Percentiles rank a stretch among this genome's conserved stretches.
These are phyloP conservation scores for Mylabris phalerata DNA, from an alignment of 1,140 invertebrate species.

Conservation along the genomic window DNA sequence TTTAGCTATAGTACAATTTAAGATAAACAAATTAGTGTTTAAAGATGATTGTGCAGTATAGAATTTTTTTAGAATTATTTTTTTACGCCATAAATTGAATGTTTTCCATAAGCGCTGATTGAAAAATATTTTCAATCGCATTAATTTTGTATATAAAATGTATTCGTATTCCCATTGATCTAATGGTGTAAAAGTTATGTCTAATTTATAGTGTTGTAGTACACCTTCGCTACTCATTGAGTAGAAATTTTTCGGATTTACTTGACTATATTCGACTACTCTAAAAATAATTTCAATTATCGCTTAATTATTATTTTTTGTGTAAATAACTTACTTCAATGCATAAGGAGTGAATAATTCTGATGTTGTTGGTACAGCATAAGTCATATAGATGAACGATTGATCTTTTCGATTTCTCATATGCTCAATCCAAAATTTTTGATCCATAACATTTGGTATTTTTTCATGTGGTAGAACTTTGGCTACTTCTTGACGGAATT, in stretches of 20 bases:
- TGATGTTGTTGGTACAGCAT: conserved; percentile 58
- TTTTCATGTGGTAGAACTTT: conserved; percentile 20
- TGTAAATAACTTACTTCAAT: conserved; percentile 43
- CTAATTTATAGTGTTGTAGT: conserved; percentile 55
- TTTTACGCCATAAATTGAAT: conserved; percentile 73
- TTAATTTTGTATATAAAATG: conserved; percentile 56
- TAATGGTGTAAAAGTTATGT: conserved; percentile 62
- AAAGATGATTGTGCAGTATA: conserved; percentile 51
- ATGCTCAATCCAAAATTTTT: conserved; percentile 49
- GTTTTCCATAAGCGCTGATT: conserved; percentile 69
- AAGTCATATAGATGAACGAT: conserved; percentile 61
- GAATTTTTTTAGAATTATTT: conserved; percentile 63
- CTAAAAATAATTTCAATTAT: conserved; percentile 38
- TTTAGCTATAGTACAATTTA: conserved; percentile 61
- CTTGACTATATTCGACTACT: conserved; percentile 52
- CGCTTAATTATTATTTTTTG: not conserved
- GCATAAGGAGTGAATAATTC: conserved; percentile 64
- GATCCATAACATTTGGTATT: conserved; percentile 40
- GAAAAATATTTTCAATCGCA: conserved; percentile 65
- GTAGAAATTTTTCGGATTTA: conserved; percentile 56
- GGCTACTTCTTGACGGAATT: too few species aligned
- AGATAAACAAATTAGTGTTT: conserved; percentile 62
- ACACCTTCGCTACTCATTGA: conserved; percentile 64
- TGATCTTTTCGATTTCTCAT: conserved; percentile 45
- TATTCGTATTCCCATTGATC: conserved; percentile 66